phyloP scores from a whole-genome alignment of 1,140 invertebrate genomes.

The Brachionus koreanus region DNA sequence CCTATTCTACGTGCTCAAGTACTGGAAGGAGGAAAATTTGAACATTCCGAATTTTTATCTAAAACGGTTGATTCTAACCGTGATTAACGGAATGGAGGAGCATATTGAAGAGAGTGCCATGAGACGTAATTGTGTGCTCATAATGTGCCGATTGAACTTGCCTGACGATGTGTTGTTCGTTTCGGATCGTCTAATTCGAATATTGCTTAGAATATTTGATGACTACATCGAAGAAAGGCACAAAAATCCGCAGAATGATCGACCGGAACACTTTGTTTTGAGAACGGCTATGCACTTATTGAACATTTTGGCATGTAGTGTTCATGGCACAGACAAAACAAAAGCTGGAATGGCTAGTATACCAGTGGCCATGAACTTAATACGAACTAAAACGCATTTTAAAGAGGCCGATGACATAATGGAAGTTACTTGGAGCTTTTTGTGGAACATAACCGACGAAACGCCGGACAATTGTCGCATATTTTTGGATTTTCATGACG shows the following conservation, averaged over 20 bases:
- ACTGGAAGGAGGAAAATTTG: conserved; percentile 52
- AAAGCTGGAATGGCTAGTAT: conserved; percentile 7
- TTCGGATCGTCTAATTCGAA: conserved; percentile 4
- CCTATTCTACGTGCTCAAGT: conserved; percentile 48
- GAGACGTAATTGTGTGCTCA: conserved; percentile 90
- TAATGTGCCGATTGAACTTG: conserved; percentile 87
- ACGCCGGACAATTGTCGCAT: conserved; percentile 83
- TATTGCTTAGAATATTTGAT: conserved; percentile 10
- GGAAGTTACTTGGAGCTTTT: conserved; percentile 93
- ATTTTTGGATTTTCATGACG: conserved; percentile 74
- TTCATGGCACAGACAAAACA: conserved; percentile 9
- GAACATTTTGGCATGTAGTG: conserved; percentile 43
- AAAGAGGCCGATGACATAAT: conserved; percentile 69
- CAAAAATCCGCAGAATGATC: not conserved
- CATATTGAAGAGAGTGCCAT: conserved; percentile 61
- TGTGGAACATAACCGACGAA: conserved; percentile 94
- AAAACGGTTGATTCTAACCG: conserved; percentile 32
- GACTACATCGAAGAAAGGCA: conserved; percentile 18
- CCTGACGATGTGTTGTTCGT: conserved; percentile 77
- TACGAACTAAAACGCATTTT: not conserved
- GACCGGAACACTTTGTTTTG: conserved; percentile 23
- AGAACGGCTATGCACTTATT: conserved; percentile 37
- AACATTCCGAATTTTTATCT: conserved; percentile 13
- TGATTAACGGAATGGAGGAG: conserved; percentile 48
- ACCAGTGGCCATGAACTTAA: conserved; percentile 22